Evolutionary conservation across 2,797 vertebrate species (phyloP).

Genomic region (Melanotaenia pygmaea): DNA sequence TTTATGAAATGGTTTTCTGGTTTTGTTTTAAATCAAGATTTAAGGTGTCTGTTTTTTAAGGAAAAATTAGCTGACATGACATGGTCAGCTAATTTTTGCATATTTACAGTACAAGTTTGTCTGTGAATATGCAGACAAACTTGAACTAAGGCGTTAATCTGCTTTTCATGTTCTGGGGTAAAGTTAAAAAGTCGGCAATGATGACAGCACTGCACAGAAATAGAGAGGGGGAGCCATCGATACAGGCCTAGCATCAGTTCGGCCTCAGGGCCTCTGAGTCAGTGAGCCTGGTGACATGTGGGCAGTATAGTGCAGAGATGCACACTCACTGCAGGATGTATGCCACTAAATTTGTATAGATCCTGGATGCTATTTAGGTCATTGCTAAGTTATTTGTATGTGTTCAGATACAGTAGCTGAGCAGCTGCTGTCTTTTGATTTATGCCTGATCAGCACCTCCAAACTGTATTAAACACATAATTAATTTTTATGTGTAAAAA

Average conservation of each 20-base stretch:
- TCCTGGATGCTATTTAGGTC: background rate
- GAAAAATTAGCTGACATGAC: background rate
- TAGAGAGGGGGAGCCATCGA: background rate
- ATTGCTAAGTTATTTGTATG: background rate
- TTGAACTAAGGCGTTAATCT: background rate
- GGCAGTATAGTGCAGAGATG: background rate
- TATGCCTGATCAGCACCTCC: background rate
- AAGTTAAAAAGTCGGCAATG: background rate
- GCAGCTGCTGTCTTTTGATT: background rate
- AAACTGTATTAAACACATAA: background rate
- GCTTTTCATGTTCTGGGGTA: background rate
- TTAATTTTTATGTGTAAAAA: background rate
- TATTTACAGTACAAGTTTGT: background rate
- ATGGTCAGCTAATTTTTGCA: too few species aligned
- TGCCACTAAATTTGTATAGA: slow-evolving; percentile 3
- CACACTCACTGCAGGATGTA: background rate
- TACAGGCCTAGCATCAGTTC: background rate
- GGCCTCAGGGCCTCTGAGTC: background rate
- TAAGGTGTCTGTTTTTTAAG: background rate
- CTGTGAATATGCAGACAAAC: background rate
- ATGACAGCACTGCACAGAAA: slow-evolving; percentile 8
- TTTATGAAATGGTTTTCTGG: too few species aligned
- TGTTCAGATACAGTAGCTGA: background rate
- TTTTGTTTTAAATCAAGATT: background rate
- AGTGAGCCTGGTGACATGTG: slow-evolving; percentile 2